Conservation (phyloP, 2,888 invertebrate species). For the Caenorhabditis angaria region DNA sequence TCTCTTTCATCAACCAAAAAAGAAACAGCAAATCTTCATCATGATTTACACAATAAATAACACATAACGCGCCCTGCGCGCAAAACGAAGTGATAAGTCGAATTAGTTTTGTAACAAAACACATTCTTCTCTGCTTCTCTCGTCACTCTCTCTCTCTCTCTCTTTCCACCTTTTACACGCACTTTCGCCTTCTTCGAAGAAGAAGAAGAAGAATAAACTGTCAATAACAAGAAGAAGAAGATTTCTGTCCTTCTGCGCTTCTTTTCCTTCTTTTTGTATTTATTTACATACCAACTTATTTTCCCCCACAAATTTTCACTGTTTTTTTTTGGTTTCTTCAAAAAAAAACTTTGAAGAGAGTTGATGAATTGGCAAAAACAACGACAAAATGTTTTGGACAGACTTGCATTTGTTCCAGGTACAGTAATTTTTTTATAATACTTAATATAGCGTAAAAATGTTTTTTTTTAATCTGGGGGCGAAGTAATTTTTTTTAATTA, state of each 20-base stretch:
- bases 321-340: neutral
- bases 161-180: too few relatives aligned
- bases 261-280: neutral
- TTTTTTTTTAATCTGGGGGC: neutral
- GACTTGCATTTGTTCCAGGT: slow-evolving; percentile 41
- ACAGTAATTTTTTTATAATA: neutral
- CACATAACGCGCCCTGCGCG: too few relatives aligned
- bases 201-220: too few relatives aligned
- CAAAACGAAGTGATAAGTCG: slow-evolving; percentile 1
- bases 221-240: neutral
- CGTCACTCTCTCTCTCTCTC: neutral
- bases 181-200: neutral
- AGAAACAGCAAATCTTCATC: too few relatives aligned
- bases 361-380: slow-evolving; percentile 42
- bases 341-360: neutral
- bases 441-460: too few relatives aligned
- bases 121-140: too few relatives aligned
- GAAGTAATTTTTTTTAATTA: slow-evolving; percentile 3
- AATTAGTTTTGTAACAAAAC: neutral
- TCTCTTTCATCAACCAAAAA: too few relatives aligned
- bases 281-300: neutral
- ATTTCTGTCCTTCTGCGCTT: neutral
- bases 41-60: too few relatives aligned
- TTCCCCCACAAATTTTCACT: neutral
- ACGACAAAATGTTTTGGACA: slow-evolving; percentile 37